A percentile compares a stretch with the other conserved stretches of the same genome.
phyloP scores from a whole-genome alignment of 2,113 vertebrate genomes.

The Microtus richardsoni region DNA sequence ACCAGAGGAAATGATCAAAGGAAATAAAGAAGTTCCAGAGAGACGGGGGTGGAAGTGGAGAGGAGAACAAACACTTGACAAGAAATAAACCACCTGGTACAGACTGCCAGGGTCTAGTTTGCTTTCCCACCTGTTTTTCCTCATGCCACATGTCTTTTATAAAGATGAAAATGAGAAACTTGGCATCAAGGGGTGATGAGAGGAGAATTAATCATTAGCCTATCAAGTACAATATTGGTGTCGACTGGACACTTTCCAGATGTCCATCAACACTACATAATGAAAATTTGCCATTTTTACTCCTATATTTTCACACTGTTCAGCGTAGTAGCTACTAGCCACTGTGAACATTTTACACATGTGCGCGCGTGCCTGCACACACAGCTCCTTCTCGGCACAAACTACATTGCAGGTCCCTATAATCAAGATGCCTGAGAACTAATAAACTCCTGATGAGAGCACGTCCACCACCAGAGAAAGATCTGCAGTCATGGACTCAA shows the following conservation, averaged over 20 bases:
- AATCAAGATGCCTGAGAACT: neutral
- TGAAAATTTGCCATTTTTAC: neutral
- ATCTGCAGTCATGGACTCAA: no score
- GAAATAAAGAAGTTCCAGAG: slow-evolving; percentile 29
- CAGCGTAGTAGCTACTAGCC: neutral
- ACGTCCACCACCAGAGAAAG: neutral
- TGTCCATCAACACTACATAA: neutral
- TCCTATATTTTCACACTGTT: neutral
- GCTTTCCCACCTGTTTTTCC: slow-evolving; percentile 28
- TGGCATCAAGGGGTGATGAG: slow-evolving; percentile 2
- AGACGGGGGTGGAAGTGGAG: neutral
- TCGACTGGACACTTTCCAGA: neutral
- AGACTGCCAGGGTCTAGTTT: slow-evolving; percentile 14
- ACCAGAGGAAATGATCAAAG: neutral
- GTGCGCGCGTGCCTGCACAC: neutral
- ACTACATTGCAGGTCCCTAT: neutral
- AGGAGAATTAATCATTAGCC: slow-evolving; percentile 35
- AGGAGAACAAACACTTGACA: neutral
- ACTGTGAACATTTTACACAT: neutral
- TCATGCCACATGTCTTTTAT: slow-evolving; percentile 23
- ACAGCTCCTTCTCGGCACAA: neutral
- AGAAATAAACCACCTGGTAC: neutral
- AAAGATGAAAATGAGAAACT: slow-evolving; percentile 35
- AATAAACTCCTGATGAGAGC: neutral
- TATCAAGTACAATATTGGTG: neutral